Conservation (phyloP, 2,113 vertebrate genomes). For the Lycocorax pyrrhopterus region DNA sequence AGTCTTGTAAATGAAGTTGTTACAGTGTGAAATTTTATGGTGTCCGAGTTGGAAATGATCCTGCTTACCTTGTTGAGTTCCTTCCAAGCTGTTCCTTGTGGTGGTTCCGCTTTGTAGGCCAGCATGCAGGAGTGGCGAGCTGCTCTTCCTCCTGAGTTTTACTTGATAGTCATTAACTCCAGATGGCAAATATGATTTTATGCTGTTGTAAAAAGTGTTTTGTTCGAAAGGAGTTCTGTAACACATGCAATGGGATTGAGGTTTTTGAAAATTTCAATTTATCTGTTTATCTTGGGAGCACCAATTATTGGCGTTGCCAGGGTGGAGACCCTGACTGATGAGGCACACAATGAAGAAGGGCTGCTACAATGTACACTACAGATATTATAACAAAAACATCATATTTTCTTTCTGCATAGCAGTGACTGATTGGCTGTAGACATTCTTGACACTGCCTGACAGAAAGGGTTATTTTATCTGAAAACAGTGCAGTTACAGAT, state of each 20-base stretch:
- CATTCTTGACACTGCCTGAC: slow-evolving; percentile 56
- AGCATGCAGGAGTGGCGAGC: background rate
- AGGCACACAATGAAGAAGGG: background rate
- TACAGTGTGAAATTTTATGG: background rate
- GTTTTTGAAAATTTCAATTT: background rate
- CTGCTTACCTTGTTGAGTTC: background rate
- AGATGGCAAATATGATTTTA: background rate
- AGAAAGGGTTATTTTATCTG: slow-evolving; percentile 68
- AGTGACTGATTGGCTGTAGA: slow-evolving; percentile 55
- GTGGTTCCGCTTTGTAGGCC: background rate
- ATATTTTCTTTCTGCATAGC: slow-evolving; percentile 14
- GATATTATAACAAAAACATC: slow-evolving; percentile 8
- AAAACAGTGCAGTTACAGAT: slow-evolving; percentile 64
- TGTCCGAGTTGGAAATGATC: background rate
- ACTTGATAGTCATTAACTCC: background rate
- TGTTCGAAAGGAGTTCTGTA: background rate
- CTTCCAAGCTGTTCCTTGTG: background rate
- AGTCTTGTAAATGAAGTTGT: slow-evolving; percentile 1
- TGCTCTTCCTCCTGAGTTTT: background rate
- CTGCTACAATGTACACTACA: background rate
- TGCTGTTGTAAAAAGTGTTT: background rate
- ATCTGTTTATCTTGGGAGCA: background rate
- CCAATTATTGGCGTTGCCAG: background rate
- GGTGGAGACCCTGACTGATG: background rate
- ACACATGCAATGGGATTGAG: background rate